Conservation (phyloP, 2,888 invertebrate species). For the Prosopocoilus inquinatus region DNA sequence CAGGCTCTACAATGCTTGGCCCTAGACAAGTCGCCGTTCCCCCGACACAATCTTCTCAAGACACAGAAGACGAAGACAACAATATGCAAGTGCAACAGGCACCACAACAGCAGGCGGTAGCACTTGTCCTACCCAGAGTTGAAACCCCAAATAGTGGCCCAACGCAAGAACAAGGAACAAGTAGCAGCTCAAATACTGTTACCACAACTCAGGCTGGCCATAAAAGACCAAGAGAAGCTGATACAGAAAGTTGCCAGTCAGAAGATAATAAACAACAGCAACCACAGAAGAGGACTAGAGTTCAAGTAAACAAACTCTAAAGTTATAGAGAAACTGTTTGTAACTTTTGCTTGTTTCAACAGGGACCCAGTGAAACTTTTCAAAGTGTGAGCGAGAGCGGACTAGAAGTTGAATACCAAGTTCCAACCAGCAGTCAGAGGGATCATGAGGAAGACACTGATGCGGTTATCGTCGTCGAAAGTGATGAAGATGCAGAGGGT, state of each 20-base stretch:
- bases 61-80: constrained; percentile 54
- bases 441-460: constrained; percentile 76
- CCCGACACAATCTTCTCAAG: constrained; percentile 58
- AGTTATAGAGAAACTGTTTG: background rate
- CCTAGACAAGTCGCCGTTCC: constrained; percentile 66
- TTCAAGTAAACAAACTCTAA: constrained; percentile 48
- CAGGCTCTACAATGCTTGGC: constrained; percentile 29
- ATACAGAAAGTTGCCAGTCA: constrained; percentile 54
- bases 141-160: constrained; percentile 59
- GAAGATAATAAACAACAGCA: constrained; percentile 53
- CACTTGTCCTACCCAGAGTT: constrained; percentile 67
- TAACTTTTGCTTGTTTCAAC: constrained; percentile 13
- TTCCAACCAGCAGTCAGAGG: constrained; percentile 82
- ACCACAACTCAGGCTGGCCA: constrained; percentile 65
- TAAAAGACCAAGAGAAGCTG: constrained; percentile 60
- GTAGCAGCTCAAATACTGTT: constrained; percentile 65
- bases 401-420: constrained; percentile 75
- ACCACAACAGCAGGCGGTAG: constrained; percentile 64
- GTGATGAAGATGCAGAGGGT: constrained; percentile 68
- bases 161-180: constrained; percentile 46
- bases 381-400: constrained; percentile 53
- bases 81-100: constrained; percentile 39
- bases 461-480: constrained; percentile 71
- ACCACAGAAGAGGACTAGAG: constrained; percentile 54
- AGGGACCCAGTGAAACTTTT: constrained; percentile 26